Conservation (phyloP, 2,888 invertebrate species). For the Apodemia mormo region DNA sequence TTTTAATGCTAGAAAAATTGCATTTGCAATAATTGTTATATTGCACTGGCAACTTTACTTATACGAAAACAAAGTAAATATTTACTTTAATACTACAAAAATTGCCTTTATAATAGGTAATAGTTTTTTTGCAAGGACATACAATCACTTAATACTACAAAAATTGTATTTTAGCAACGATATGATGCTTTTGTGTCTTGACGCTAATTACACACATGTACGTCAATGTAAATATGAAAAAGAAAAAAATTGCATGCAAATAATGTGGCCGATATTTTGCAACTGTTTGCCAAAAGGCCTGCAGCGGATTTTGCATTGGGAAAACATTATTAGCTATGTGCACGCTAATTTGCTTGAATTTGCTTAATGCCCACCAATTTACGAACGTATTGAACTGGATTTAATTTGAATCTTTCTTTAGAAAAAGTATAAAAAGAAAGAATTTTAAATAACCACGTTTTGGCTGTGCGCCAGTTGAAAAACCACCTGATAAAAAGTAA, state of each 20-base stretch:
- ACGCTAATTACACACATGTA: constrained; percentile 21
- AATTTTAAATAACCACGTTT: constrained; percentile 55
- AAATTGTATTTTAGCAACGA: background rate
- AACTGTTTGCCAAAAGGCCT: constrained; percentile 45
- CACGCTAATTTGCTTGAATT: constrained; percentile 64
- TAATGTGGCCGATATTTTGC: constrained; percentile 36
- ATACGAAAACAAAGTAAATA: too few relatives aligned
- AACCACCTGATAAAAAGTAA: constrained; percentile 48
- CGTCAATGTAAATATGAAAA: constrained; percentile 23
- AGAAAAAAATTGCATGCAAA: constrained; percentile 31
- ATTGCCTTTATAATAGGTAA: background rate
- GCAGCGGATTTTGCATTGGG: constrained; percentile 47
- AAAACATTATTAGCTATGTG: constrained; percentile 54
- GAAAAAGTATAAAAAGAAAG: constrained; percentile 39
- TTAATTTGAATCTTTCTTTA: constrained; percentile 21
- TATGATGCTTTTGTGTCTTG: background rate
- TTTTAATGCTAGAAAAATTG: too few relatives aligned
- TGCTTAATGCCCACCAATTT: constrained; percentile 64
- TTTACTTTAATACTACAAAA: too few relatives aligned
- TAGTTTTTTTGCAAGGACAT: background rate
- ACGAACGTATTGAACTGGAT: constrained; percentile 42
- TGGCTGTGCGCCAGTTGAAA: constrained; percentile 54
- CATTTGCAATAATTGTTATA: too few relatives aligned
- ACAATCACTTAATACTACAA: too few relatives aligned
- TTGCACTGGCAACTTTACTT: too few relatives aligned